Evolutionary conservation across 1,140 invertebrate species (phyloP), one percentile per base, ranked within the genome.

Genomic region (Laupala kohalensis): DNA sequence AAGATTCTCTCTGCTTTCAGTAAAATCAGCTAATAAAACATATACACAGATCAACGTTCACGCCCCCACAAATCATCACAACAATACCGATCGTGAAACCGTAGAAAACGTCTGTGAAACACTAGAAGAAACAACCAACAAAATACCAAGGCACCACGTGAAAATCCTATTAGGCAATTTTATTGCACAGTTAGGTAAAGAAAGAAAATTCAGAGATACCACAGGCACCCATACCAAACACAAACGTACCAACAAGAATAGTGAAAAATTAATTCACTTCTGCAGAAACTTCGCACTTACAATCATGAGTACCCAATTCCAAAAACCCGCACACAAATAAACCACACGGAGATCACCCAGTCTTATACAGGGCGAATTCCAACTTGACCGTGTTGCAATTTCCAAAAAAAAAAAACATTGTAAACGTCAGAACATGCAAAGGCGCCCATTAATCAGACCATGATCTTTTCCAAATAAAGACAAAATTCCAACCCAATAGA

Each of bases 1-100:
- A 67, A 71, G 73, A 67, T 19, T 73, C 15, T 71, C 73, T 5
- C 3, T 71, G 19, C 64, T 71, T 23, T 67, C 69, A 30, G 27
- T 73, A 27, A 71, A 68, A 53, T 67, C 69, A 67, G 26, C 65
- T 24, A 73, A 73, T 63, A 73, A 73, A 68, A 23, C 70, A 2
- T 73, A 71, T 70, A 73, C 70, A 24, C 4, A 72, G 30, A 73
- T 73, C 37, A 73, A 71, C 37, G 27, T 65, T 5, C 69, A 73
- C 26, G 66, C 73, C 19, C 73, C 66, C 13, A 72, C 65, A 68
- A 73, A 73, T 64, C 23, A 73, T 13, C 64, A 68, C 29, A 72
- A 72, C 64, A 72, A 68, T 12, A 25, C 30, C n/a, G n/a, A 73
- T 37, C 73, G 70, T 37, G 26, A 71, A 68, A 68, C 65, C 24